Conservation (phyloP, 2,797 vertebrate genomes). For the Hoplostethus atlanticus region DNA sequence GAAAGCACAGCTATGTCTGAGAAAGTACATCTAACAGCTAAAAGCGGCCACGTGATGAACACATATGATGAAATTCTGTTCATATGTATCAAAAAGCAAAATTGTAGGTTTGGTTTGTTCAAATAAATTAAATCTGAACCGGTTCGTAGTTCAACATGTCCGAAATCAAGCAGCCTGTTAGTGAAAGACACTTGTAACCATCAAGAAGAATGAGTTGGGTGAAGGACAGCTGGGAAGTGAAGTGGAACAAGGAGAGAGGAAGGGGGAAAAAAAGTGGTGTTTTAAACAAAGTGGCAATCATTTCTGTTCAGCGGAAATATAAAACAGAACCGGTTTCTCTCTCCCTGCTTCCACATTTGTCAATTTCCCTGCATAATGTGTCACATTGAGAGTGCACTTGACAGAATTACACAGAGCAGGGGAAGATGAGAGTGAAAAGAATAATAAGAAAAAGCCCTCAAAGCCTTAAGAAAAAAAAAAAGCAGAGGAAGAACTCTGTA, state of each 20-base stretch:
- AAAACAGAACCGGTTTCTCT: constrained; percentile 42
- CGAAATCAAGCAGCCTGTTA: neutral
- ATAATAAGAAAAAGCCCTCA: constrained; percentile 45
- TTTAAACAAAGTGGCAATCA: constrained; percentile 57
- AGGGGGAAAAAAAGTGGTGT: constrained; percentile 8
- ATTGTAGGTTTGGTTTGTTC: neutral
- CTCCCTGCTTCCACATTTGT: constrained; percentile 44
- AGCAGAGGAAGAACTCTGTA: constrained; percentile 54
- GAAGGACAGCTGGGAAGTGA: neutral
- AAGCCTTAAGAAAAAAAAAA: constrained; percentile 56
- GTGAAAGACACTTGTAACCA: neutral
- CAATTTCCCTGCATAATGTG: constrained; percentile 48
- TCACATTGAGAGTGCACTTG: constrained; percentile 41
- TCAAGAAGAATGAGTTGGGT: neutral
- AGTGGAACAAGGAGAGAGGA: neutral
- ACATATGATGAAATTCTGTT: too few species aligned
- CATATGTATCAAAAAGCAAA: neutral
- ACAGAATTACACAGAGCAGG: constrained; percentile 30
- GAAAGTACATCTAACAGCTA: too few species aligned
- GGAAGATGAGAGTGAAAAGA: constrained; percentile 10
- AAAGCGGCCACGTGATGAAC: too few species aligned
- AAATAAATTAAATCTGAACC: neutral
- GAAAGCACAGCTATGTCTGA: too few species aligned
- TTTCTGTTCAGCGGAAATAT: constrained; percentile 43
- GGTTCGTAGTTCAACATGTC: neutral